Conservation (phyloP, 2,113 vertebrate species). For the Albula goreensis region DNA sequence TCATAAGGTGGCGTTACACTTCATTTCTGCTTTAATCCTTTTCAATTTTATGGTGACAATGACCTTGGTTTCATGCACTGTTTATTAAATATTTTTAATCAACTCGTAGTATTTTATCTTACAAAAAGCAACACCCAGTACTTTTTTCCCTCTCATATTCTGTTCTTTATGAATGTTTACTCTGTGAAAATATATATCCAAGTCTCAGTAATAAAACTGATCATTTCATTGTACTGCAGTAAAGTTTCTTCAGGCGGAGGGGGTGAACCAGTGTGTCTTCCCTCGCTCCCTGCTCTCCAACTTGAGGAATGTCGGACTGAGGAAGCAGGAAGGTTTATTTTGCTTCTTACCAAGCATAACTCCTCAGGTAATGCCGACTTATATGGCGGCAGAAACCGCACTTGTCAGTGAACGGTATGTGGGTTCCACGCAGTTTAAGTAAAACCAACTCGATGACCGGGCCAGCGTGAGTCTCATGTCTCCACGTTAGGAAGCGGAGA, state of each 20-base stretch:
- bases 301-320: conserved; percentile 9
- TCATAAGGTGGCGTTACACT: background rate
- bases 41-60: background rate
- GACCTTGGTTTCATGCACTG: background rate
- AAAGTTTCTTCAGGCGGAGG: conserved; percentile 12
- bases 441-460: background rate
- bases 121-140: background rate
- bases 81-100: background rate
- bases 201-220: background rate
- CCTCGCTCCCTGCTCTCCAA: background rate
- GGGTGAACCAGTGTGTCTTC: background rate
- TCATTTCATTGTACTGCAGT: background rate
- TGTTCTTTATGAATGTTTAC: background rate
- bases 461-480: background rate
- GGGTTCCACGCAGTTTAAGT: conserved; percentile 21
- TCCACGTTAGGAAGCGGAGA: background rate
- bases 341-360: conserved; percentile 3
- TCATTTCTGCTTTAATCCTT: background rate
- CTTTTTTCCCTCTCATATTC: background rate
- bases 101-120: background rate
- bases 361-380: background rate
- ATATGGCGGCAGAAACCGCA: conserved; percentile 6
- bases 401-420: conserved; percentile 17
- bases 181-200: background rate
- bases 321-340: conserved; percentile 1